Percentiles rank a stretch among this genome's conserved stretches.
Evolutionary conservation across 1,140 invertebrate species (phyloP).

Genomic region (Diabrotica virgifera): DNA sequence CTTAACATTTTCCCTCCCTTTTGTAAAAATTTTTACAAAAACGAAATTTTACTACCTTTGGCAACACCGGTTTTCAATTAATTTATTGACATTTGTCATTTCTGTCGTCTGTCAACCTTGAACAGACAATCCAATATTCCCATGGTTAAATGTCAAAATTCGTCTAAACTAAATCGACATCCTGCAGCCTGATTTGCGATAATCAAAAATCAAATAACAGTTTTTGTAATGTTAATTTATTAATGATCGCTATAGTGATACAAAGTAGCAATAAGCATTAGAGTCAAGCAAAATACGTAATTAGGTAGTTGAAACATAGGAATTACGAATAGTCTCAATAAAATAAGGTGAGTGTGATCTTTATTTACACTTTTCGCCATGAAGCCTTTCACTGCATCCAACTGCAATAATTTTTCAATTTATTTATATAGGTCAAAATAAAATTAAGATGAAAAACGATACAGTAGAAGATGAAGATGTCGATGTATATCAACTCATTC

Average conservation of each 20-base stretch:
- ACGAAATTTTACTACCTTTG: no score
- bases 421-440: not conserved
- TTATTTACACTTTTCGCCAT: constrained; percentile 2
- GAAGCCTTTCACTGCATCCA: not conserved
- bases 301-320: not conserved
- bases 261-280: not conserved
- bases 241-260: not conserved
- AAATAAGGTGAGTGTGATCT: not conserved
- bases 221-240: not conserved
- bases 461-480: constrained; percentile 34
- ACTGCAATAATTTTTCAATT: constrained; percentile 4
- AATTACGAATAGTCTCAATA: not conserved
- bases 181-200: not conserved
- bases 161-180: not conserved
- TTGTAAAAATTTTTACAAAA: no score
- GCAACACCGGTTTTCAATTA: no score
- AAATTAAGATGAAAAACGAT: constrained; percentile 36
- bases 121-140: no score
- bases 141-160: constrained; percentile 1
- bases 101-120: no score
- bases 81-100: no score
- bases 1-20: no score
- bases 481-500: constrained; percentile 66
- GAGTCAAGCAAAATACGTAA: not conserved
- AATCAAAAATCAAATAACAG: not conserved